These are phyloP conservation scores for Sceliomorpha sp. DNA, from an alignment of 2,888 invertebrate species.

Conservation along the genomic window DNA sequence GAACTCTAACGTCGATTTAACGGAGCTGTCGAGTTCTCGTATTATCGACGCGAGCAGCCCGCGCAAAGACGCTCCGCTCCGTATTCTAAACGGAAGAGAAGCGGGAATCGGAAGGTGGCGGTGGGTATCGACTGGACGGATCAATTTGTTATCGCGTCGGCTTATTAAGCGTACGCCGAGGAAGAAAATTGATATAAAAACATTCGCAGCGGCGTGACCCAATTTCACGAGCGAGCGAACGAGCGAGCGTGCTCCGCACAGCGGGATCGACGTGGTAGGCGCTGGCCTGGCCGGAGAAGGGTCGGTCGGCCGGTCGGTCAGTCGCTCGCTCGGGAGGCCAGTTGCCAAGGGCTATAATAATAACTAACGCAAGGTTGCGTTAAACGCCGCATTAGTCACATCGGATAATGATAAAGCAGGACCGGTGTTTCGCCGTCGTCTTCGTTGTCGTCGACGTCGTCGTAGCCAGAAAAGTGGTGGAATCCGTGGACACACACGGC, in stretches of 20 bases:
- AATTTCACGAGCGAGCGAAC: slow-evolving; percentile 56
- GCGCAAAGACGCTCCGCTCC: no score
- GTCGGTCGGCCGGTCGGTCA: slow-evolving; percentile 45
- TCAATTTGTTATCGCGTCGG: slow-evolving; percentile 30
- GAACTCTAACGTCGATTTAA: no score
- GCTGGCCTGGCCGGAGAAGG: slow-evolving; percentile 34
- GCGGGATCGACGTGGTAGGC: slow-evolving; percentile 58
- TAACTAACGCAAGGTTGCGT: slow-evolving; percentile 71
- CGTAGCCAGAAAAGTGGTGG: no score
- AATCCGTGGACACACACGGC: no score
- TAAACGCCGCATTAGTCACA: slow-evolving; percentile 74
- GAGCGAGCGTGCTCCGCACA: slow-evolving; percentile 30
- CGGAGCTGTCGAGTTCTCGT: no score
- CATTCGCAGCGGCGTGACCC: slow-evolving; percentile 44
- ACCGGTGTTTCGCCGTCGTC: slow-evolving; percentile 59
- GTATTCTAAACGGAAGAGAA: background rate
- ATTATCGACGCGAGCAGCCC: no score
- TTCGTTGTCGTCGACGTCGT: no score
- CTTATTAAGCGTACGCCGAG: slow-evolving; percentile 36
- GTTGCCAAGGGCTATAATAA: slow-evolving; percentile 72
- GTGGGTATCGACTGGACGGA: slow-evolving; percentile 13
- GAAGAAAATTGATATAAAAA: slow-evolving; percentile 55
- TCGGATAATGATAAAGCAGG: slow-evolving; percentile 72
- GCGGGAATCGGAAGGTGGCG: background rate
- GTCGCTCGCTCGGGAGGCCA: no score